Conservation (phyloP, 2,797 vertebrate species). For the Cetoscarus ocellatus region DNA sequence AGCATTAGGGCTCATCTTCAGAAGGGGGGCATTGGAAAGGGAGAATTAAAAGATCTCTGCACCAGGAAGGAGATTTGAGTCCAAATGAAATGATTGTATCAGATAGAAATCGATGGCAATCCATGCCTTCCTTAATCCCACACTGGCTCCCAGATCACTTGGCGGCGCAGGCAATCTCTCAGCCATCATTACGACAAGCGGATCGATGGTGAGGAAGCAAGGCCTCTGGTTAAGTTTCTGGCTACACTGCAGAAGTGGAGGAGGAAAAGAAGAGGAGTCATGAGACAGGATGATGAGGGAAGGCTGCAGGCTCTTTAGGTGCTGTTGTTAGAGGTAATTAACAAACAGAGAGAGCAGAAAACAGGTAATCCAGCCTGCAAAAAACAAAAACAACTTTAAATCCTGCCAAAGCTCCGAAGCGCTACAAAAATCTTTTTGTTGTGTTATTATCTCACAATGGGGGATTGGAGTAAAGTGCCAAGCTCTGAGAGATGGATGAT, state of each 20-base stretch:
- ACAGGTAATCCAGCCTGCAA: slow-evolving; percentile 49
- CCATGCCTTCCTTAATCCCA: slow-evolving; percentile 86
- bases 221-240: slow-evolving; percentile 73
- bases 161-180: slow-evolving; percentile 83
- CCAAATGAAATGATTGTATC: slow-evolving; percentile 89
- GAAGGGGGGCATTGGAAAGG: slow-evolving; percentile 48
- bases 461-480: slow-evolving; percentile 62
- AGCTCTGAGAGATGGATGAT: slow-evolving; percentile 64
- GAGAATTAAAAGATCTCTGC: slow-evolving; percentile 83
- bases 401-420: slow-evolving; percentile 59
- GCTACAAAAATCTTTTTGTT: slow-evolving; percentile 55
- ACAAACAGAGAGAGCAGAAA: slow-evolving; percentile 62
- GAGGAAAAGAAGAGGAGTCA: slow-evolving; percentile 39
- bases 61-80: slow-evolving; percentile 82
- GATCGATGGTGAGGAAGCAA: slow-evolving; percentile 78
- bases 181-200: slow-evolving; percentile 81
- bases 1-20: slow-evolving; percentile 53
- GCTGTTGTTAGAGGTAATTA: slow-evolving; percentile 76
- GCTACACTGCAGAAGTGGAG: slow-evolving; percentile 66
- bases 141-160: slow-evolving; percentile 81
- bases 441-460: slow-evolving; percentile 62
- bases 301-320: slow-evolving; percentile 50
- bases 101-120: slow-evolving; percentile 88
- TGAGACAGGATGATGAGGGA: slow-evolving; percentile 61
- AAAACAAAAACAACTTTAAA: slow-evolving; percentile 44